Evolutionary conservation across 2,113 vertebrate species (phyloP).

Genomic region (Ctenomys sociabilis): DNA sequence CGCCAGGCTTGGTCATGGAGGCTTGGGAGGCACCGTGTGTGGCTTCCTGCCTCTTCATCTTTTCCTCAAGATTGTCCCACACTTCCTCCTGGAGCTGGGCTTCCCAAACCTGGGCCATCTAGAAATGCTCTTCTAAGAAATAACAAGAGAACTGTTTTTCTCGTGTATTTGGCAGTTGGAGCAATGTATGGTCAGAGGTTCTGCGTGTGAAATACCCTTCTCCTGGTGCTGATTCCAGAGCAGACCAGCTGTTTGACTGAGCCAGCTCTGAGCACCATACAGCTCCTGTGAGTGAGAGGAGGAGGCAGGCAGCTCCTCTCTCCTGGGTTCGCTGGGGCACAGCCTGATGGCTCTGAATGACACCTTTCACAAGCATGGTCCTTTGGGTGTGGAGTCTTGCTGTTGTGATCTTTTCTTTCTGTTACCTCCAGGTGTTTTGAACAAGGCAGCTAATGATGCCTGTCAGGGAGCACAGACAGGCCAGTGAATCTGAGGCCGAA

Average conservation of each 20-base stretch:
- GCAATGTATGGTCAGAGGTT: background rate
- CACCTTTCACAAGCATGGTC: background rate
- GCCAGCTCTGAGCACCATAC: background rate
- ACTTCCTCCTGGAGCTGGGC: background rate
- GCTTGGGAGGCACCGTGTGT: background rate
- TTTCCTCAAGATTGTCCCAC: background rate
- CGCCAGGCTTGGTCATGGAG: background rate
- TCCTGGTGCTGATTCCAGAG: background rate
- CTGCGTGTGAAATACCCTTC: background rate
- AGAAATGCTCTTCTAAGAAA: background rate
- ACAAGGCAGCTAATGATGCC: no score
- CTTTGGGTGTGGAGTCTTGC: background rate
- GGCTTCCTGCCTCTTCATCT: background rate
- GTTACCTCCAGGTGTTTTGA: background rate
- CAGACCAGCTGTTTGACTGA: background rate
- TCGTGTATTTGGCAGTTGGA: background rate
- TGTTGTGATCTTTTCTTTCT: background rate
- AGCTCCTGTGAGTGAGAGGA: background rate
- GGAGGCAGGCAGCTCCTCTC: background rate
- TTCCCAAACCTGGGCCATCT: background rate
- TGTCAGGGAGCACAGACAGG: no score
- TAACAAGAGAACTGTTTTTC: background rate
- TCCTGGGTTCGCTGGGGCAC: background rate
- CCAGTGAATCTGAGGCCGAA: background rate
- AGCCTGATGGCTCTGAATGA: background rate